These are phyloP conservation scores for Podarcis raffonei DNA, from an alignment of 2,113 vertebrate genomes.

Conservation along the genomic window DNA sequence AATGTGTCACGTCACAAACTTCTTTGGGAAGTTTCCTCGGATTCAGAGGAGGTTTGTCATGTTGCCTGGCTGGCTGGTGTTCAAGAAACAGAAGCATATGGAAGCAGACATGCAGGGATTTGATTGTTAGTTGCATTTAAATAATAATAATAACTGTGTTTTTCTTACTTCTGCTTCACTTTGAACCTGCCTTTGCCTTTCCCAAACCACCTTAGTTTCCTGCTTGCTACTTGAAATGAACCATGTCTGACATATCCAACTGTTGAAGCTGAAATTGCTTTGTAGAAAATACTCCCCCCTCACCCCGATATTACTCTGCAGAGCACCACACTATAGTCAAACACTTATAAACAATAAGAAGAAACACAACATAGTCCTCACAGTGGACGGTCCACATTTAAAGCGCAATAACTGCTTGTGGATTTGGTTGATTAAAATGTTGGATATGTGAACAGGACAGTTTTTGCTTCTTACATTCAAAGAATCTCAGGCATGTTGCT, in stretches of 20 bases:
- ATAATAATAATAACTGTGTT: not conserved
- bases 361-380: not conserved
- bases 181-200: not conserved
- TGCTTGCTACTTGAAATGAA: not conserved
- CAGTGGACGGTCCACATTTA: too few species aligned
- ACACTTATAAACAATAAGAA: not conserved
- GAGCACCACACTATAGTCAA: not conserved
- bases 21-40: not conserved
- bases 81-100: not conserved
- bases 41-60: not conserved
- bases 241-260: not conserved
- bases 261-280: not conserved
- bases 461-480: not conserved
- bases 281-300: not conserved
- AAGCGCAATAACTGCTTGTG: not conserved
- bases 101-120: not conserved
- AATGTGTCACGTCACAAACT: not conserved
- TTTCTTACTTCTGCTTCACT: not conserved
- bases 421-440: not conserved
- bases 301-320: not conserved
- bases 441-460: slow-evolving; percentile 18
- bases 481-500: slow-evolving; percentile 56
- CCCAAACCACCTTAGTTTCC: not conserved
- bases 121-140: too few species aligned
- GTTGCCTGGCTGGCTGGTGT: not conserved